Base-by-base conservation (phyloP, 2,888 invertebrate species). In the Sarcophaga caerulescens region DNA sequence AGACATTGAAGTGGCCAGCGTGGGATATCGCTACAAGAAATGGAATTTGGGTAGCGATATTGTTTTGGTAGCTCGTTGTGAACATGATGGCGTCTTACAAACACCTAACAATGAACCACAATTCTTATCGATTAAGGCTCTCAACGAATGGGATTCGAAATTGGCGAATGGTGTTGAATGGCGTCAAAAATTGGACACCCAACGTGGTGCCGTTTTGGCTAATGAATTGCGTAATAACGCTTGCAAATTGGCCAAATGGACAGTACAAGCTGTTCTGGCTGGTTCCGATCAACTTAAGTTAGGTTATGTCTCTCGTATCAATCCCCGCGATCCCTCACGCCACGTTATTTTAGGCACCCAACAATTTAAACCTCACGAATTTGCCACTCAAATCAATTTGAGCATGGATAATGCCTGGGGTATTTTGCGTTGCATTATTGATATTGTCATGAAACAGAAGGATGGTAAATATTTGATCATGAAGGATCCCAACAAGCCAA, bases 381-480 rank as follows among this genome's bases (percentile, higher is more conserved):
- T 99, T 93, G 99, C 99, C 14, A 98, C 97, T 11, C 99, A 99
- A 94, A 99, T 99, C 92, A 99, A 99, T 94, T 94, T 99, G 90
- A 99, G 98, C 92, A 98, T 99, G 99, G 99, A 99, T 93, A 99
- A 99, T 94, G 99, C 98, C 3, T 99, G 99, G 99, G 99, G 99
- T 88, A 97, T 99, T 84, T 94, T 99, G 85, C 95, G 99, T 19
- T 99, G 99, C 93, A 98, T 99, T 91, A 97, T 99, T 89, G 99
- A 99, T 90, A 97, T 98, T 87, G 97, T 98, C 90, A 97, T 98
- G 97, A 98, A 98, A 93, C 97, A 99, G 93, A 97, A 98, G 91
- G 98, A 99, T 92, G 99, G 99, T 88, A 97, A 97, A 93, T 99
- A 98, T 94, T 94, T 99, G 90, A 98, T 99, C 89, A 98, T 99